A percentile compares a stretch with the other conserved stretches of the same genome.
Evolutionary conservation across 2,113 vertebrate genomes (phyloP).

Genomic region (Brachirus orientalis): DNA sequence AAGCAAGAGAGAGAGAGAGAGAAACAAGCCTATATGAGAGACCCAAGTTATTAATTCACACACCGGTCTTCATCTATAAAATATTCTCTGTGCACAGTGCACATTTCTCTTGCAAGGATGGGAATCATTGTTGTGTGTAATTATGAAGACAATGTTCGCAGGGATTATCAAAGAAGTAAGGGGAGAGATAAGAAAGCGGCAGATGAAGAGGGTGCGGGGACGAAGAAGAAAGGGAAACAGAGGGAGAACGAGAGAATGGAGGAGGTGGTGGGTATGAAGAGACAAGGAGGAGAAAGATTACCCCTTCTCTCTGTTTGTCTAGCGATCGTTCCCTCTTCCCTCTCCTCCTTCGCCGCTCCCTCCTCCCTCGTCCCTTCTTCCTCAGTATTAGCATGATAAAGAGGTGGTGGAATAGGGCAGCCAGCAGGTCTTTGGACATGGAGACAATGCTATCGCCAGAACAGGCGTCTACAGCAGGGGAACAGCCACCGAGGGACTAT

Average conservation of each 20-base stretch:
- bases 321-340: slow-evolving; percentile 76
- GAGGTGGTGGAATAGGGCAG: slow-evolving; percentile 77
- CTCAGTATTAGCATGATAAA: slow-evolving; percentile 80
- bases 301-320: slow-evolving; percentile 58
- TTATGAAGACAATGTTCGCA: slow-evolving; percentile 80
- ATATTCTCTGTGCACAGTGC: slow-evolving; percentile 65
- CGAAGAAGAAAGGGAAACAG: slow-evolving; percentile 68
- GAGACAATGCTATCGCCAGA: slow-evolving; percentile 79
- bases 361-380: slow-evolving; percentile 56
- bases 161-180: slow-evolving; percentile 81
- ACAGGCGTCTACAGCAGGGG: slow-evolving; percentile 68
- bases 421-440: slow-evolving; percentile 79
- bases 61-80: slow-evolving; percentile 67
- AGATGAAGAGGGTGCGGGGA: slow-evolving; percentile 74
- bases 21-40: slow-evolving; percentile 50
- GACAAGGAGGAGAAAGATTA: slow-evolving; percentile 66
- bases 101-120: slow-evolving; percentile 72
- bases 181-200: slow-evolving; percentile 74
- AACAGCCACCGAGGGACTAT: slow-evolving; percentile 61
- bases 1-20: background rate
- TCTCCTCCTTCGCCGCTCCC: slow-evolving; percentile 66
- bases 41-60: slow-evolving; percentile 75
- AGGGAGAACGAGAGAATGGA: slow-evolving; percentile 39
- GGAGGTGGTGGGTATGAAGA: background rate
- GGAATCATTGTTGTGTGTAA: slow-evolving; percentile 82